Base-by-base conservation (phyloP, 2,797 vertebrate species). In the Brachyrhaphis roseni region DNA sequence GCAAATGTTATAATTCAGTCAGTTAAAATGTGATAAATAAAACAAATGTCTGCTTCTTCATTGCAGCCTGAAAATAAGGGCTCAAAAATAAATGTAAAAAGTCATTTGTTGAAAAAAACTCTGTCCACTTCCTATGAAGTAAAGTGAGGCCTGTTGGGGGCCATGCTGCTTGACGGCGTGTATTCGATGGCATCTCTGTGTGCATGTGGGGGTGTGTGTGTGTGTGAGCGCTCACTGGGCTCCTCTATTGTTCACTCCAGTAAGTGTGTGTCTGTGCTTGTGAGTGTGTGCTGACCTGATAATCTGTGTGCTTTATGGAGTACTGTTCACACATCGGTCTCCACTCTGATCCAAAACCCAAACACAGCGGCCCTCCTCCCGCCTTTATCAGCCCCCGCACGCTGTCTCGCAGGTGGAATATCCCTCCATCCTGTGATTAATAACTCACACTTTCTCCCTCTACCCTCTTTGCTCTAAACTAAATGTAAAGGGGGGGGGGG, bases 291-390 rank as follows among this genome's bases (percentile, higher is more conserved):
- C 90, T 94, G 93, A 94, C 94, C 91, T 93, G 94, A 93, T 95
- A 95, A 96, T 96, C 94, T 94, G 93, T 95, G 89, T 94, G 93
- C 86, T 93, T 95, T 94, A 95, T 93, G 84, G 93, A 95, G 94
- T 94, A 92, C 94, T 95, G 93, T 95, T 95, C 95, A 95, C 93
- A 95, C 94, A 95, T 88, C 80, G 88, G 91, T 86, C 90, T 91
- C 87, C 87, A 88, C 89, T 93, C 89, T 92, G 90, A 95, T 95
- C 93, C 90, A 89, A 95, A 93, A 93, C 90, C 87, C 93, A 95
- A 95, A 95, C 89, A 95, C 88, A 74, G 80, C 36, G 11, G 66
- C 72, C 79, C 51, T 43, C 73, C 74, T 34, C 83, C 68, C 86
- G 83, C 85, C 82, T 82, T 80, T 87, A 91, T 88, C 88, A 84